Base-by-base conservation (phyloP, 2,888 invertebrate genomes). In the Gandaritis pyraliata region DNA sequence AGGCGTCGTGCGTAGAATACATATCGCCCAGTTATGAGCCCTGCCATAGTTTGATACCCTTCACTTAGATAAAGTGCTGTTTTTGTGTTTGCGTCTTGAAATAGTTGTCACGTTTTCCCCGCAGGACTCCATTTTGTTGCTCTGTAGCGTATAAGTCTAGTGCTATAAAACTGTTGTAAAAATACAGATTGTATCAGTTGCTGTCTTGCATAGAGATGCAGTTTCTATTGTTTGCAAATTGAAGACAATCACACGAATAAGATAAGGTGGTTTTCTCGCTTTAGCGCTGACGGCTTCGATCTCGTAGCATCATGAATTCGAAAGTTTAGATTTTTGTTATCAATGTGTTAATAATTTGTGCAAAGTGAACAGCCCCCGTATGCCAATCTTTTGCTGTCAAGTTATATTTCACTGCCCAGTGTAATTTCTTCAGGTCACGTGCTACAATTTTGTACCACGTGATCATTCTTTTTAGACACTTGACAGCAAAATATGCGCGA, bases 1-100 rank as follows among this genome's bases (percentile, higher is more conserved):
- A 67, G 63, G 65, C 66, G 57, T 66, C 82, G 82, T 81, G 86
- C 64, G 70, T 74, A 74, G 89, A 86, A 90, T 89, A 85, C 78
- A 78, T 76, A 90, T 83, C 66, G 71, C 61, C 72, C 72, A 72
- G 79, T 79, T 82, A 81, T 77, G 73, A 78, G 68, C 71, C 76
- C 76, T 69, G 69, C 69, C 68, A 72, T 77, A 77, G 73, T 78
- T 78, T 75, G 78, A 80, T 82, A 81, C 80, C 80, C 79, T 75
- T 77, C 81, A 80, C 80, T 82, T 78, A 79, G 74, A 75, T 77
- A 80, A 80, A 82, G 78, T 82, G 80, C 73, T 80, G 78, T 82
- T 81, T 77, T 81, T 78, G 68, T 75, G 65, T 74, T 77, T 75
- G 76, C 74, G 71, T 73, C 77, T 78, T 75, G 70, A 71, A 75